A percentile compares a stretch with the other conserved stretches of the same genome.
phyloP scores from a whole-genome alignment of 64 coral and sea anemone genomes.

The Dendrophyllia cribrosa region DNA sequence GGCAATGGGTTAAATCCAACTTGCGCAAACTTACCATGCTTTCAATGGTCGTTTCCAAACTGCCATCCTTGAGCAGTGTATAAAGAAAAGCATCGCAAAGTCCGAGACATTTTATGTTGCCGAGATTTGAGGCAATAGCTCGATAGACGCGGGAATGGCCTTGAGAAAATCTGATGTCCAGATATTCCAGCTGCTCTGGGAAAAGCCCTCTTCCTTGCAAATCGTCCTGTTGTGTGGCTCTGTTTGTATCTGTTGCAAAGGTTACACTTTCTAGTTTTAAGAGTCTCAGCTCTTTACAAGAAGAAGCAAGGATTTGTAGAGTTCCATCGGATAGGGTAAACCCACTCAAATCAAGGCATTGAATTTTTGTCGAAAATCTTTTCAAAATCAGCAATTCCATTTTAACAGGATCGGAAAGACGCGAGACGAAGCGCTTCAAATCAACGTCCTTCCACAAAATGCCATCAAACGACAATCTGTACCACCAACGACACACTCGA shows the following conservation, averaged over 20 bases:
- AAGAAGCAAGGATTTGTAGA: background rate
- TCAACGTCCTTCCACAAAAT: slow-evolving; percentile 37
- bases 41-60: slow-evolving; percentile 32
- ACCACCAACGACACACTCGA: slow-evolving; percentile 22
- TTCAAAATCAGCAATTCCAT: background rate
- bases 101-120: slow-evolving; percentile 54
- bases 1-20: slow-evolving; percentile 59
- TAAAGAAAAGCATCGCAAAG: slow-evolving; percentile 62
- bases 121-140: slow-evolving; percentile 28
- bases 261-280: slow-evolving; percentile 63
- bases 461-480: slow-evolving; percentile 19
- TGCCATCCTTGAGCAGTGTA: slow-evolving; percentile 9
- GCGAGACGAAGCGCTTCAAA: slow-evolving; percentile 27
- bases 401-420: background rate
- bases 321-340: slow-evolving; percentile 29
- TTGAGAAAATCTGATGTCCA: slow-evolving; percentile 63
- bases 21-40: slow-evolving; percentile 25
- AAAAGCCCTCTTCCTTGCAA: background rate
- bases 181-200: slow-evolving; percentile 43
- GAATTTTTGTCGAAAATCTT: slow-evolving; percentile 1
- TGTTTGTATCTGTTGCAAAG: slow-evolving; percentile 14
- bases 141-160: slow-evolving; percentile 25
- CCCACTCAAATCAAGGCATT: slow-evolving; percentile 67
- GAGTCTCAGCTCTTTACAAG: slow-evolving; percentile 34
- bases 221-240: background rate